Conservation (phyloP, 2,888 invertebrate genomes). For the Elegia similella region DNA sequence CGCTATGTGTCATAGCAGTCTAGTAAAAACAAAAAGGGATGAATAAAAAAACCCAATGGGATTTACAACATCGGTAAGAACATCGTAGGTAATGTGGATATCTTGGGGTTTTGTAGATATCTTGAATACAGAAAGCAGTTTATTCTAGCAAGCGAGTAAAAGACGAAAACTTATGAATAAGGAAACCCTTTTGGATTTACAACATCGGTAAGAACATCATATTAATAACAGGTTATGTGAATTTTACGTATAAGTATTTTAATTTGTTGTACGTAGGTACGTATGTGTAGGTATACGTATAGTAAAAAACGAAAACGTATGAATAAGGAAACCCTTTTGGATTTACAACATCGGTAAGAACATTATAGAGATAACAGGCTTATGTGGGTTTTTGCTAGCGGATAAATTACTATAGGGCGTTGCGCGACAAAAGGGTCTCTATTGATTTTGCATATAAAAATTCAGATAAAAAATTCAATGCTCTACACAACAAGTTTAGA, state of each 20-base stretch:
- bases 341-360: constrained; percentile 12
- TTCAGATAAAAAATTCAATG: constrained; percentile 10
- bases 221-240: neutral
- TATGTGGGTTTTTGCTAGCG: constrained; percentile 14
- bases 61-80: too few species aligned
- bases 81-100: too few species aligned
- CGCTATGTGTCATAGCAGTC: too few species aligned
- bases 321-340: neutral
- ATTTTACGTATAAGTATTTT: neutral
- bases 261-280: neutral
- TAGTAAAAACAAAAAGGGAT: too few species aligned
- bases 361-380: constrained; percentile 13
- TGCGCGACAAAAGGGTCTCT: constrained; percentile 10
- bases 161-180: neutral
- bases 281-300: neutral
- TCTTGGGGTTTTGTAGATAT: too few species aligned
- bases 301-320: neutral
- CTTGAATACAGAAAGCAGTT: too few species aligned
- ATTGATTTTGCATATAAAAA: constrained; percentile 13
- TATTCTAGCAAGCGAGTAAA: too few species aligned
- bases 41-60: too few species aligned
- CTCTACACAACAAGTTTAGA: neutral
- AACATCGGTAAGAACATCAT: too few species aligned
- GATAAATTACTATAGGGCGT: constrained; percentile 12
- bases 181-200: too few species aligned